Evolutionary conservation across 2,113 vertebrate species (phyloP).

Genomic region (Chaetodon auriga): DNA sequence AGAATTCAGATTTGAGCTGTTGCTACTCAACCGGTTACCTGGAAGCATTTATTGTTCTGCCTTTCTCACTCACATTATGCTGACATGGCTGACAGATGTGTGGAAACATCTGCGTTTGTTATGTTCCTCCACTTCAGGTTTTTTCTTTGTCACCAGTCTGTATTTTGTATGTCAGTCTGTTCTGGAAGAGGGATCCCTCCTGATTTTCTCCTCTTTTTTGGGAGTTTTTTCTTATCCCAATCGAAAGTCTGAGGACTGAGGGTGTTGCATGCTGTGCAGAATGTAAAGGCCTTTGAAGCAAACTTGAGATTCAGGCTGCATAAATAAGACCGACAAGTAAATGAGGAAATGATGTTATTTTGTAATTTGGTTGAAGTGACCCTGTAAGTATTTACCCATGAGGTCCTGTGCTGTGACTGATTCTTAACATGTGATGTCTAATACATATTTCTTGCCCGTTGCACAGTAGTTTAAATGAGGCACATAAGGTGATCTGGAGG

Average conservation of each 20-base stretch:
- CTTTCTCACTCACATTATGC: constrained; percentile 69
- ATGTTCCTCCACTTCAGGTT: background rate
- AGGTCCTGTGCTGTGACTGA: constrained; percentile 5
- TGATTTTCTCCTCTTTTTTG: background rate
- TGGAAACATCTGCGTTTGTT: too few relatives aligned
- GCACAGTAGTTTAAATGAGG: constrained; percentile 52
- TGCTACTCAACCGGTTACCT: constrained; percentile 51
- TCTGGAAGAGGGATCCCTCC: background rate
- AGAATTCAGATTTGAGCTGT: constrained; percentile 33
- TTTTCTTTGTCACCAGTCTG: too few relatives aligned
- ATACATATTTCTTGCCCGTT: constrained; percentile 41
- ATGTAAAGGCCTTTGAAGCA: background rate
- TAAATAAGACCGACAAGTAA: constrained; percentile 1
- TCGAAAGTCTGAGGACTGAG: too few relatives aligned
- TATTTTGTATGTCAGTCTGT: too few relatives aligned
- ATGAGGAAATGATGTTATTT: constrained; percentile 1
- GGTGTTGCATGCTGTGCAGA: background rate
- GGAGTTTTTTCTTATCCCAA: background rate
- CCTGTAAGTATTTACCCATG: constrained; percentile 9
- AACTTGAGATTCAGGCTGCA: background rate
- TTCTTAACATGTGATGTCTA: constrained; percentile 30
- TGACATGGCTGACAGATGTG: constrained; percentile 78
- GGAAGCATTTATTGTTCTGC: constrained; percentile 58
- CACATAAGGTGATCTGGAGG: constrained; percentile 70
- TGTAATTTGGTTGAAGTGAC: constrained; percentile 1